Percentiles rank a stretch among this genome's conserved stretches.
Evolutionary conservation across 2,797 vertebrate species (phyloP).

Genomic region (Rhinogobio ventralis): DNA sequence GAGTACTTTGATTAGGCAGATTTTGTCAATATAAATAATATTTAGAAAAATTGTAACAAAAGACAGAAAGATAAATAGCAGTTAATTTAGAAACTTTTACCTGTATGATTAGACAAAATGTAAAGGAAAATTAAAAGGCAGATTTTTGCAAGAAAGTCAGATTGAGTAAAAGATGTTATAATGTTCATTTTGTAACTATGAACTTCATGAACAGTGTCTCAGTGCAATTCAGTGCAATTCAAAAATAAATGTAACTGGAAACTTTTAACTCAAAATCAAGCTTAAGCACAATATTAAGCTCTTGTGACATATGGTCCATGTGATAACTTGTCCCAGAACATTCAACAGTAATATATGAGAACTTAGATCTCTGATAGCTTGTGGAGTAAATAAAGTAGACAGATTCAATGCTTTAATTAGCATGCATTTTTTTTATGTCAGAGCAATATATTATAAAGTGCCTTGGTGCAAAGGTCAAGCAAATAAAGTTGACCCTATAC

Average conservation of each 20-base stretch:
- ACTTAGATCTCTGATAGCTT: not conserved
- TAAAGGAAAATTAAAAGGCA: not conserved
- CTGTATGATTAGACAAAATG: not conserved
- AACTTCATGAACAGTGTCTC: no score
- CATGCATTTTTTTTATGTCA: not conserved
- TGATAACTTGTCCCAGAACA: not conserved
- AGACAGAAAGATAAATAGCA: not conserved
- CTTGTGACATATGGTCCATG: no score
- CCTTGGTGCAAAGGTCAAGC: not conserved
- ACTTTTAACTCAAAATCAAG: no score
- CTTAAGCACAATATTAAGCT: no score
- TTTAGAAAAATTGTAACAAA: not conserved
- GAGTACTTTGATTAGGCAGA: not conserved
- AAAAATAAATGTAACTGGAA: not conserved
- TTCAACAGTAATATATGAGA: not conserved
- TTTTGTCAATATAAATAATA: not conserved
- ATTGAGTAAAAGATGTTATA: not conserved
- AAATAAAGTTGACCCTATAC: no score
- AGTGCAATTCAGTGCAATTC: no score
- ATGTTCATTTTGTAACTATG: no score
- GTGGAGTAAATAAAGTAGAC: not conserved
- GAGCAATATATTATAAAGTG: not conserved
- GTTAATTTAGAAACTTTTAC: not conserved
- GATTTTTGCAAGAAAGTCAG: not conserved
- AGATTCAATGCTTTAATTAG: not conserved